Conservation (phyloP, 2,888 invertebrate genomes). For the Eristalis intricaria region DNA sequence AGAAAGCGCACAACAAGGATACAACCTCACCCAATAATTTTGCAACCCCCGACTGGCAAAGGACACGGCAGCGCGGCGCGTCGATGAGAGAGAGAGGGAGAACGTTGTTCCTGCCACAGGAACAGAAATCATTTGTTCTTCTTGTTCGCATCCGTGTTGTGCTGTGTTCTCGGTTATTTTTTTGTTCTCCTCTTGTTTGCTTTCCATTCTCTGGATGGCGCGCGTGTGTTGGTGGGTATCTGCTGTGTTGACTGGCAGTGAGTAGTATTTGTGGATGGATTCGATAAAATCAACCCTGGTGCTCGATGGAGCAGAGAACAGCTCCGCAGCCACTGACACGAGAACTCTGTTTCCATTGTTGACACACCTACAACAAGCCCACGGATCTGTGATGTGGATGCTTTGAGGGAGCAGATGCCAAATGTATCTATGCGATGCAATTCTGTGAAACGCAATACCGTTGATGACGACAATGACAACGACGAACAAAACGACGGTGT, state of each 20-base stretch:
- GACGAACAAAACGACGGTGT: background rate
- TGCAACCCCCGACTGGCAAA: slow-evolving; percentile 35
- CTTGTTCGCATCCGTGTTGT: slow-evolving; percentile 20
- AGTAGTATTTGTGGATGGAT: slow-evolving; percentile 51
- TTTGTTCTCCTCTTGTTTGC: background rate
- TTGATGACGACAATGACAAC: slow-evolving; percentile 20
- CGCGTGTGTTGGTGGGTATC: background rate
- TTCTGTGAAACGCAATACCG: slow-evolving; percentile 28
- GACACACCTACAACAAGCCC: slow-evolving; percentile 66
- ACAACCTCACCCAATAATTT: slow-evolving; percentile 48
- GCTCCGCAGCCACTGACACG: slow-evolving; percentile 43
- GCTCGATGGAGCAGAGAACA: slow-evolving; percentile 46
- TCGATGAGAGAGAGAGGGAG: slow-evolving; percentile 21
- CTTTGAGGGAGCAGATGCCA: slow-evolving; percentile 36
- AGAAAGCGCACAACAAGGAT: background rate
- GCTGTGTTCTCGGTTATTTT: slow-evolving; percentile 4
- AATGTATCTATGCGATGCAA: slow-evolving; percentile 63
- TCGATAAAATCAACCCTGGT: slow-evolving; percentile 64
- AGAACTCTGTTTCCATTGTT: slow-evolving; percentile 57
- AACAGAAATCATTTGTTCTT: slow-evolving; percentile 41
- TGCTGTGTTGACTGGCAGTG: slow-evolving; percentile 5
- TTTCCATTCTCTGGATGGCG: background rate
- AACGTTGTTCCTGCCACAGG: slow-evolving; percentile 22
- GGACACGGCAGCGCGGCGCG: slow-evolving; percentile 11
- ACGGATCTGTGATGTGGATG: slow-evolving; percentile 25